A percentile compares a stretch with the other conserved stretches of the same genome.
Evolutionary conservation across 2,797 vertebrate species (phyloP).

Genomic region (Anolis apletophallus): DNA sequence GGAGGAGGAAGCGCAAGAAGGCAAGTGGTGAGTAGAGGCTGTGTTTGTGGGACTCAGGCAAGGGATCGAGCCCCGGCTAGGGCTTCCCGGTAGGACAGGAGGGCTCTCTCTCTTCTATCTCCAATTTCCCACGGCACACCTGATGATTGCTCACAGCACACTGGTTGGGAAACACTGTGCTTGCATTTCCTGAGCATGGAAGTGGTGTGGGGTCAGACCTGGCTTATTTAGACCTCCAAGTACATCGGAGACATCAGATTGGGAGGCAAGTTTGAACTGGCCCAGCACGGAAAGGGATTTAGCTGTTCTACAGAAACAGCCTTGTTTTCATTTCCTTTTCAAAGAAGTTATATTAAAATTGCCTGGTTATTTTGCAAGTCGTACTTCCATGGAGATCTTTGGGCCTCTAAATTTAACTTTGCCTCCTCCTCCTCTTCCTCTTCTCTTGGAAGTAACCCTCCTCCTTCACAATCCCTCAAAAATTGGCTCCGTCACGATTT

Average conservation of each 20-base stretch:
- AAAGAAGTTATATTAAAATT: neutral
- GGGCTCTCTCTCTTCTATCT: too few species aligned
- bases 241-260: neutral
- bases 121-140: too few species aligned
- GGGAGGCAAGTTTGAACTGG: neutral
- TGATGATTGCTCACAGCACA: too few species aligned
- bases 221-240: neutral
- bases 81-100: too few species aligned
- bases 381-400: conserved; percentile 57
- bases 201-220: neutral
- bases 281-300: conserved; percentile 17
- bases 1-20: too few species aligned
- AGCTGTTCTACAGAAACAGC: neutral
- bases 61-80: too few species aligned
- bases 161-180: too few species aligned
- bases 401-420: conserved; percentile 24
- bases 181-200: too few species aligned
- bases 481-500: conserved; percentile 69
- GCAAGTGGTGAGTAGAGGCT: too few species aligned
- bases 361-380: conserved; percentile 51
- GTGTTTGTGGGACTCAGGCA: too few species aligned
- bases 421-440: neutral
- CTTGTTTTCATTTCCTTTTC: neutral
- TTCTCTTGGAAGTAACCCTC: conserved; percentile 41
- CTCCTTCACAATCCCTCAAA: conserved; percentile 47